A percentile compares a stretch with the other conserved stretches of the same genome.
Evolutionary conservation across 2,888 invertebrate genomes (phyloP).

Genomic region (Athrips mouffetella): DNA sequence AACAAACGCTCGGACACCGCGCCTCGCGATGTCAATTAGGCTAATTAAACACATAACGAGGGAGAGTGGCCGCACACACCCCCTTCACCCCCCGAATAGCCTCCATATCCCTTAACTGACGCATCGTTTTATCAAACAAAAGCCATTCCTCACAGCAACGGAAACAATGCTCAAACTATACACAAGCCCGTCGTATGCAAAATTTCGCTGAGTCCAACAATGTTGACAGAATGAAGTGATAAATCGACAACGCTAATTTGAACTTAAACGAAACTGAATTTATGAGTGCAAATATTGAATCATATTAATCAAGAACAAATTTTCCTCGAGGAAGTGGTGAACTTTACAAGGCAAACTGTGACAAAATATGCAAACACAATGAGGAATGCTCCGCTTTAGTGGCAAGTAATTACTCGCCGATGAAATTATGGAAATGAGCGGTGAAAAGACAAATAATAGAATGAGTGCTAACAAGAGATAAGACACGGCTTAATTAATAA

Average conservation of each 20-base stretch:
- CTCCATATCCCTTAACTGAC: slow-evolving; percentile 56
- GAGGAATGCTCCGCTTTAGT: slow-evolving; percentile 65
- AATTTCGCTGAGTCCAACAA: background rate
- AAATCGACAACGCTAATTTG: background rate
- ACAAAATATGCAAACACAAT: slow-evolving; percentile 72
- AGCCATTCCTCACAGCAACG: slow-evolving; percentile 52
- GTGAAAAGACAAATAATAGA: slow-evolving; percentile 78
- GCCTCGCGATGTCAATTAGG: slow-evolving; percentile 77
- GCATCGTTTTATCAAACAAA: slow-evolving; percentile 66
- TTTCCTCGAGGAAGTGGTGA: slow-evolving; percentile 42
- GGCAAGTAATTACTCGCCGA: slow-evolving; percentile 72
- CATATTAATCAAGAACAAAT: slow-evolving; percentile 37
- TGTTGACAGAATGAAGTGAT: background rate
- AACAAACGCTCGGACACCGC: slow-evolving; percentile 75
- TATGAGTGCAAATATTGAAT: slow-evolving; percentile 21
- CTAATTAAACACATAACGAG: slow-evolving; percentile 75
- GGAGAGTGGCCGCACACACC: slow-evolving; percentile 46
- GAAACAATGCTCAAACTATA: slow-evolving; percentile 48
- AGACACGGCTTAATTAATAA: slow-evolving; percentile 79
- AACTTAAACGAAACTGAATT: background rate
- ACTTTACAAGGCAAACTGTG: slow-evolving; percentile 59
- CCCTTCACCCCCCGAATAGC: slow-evolving; percentile 36
- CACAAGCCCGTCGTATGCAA: slow-evolving; percentile 24
- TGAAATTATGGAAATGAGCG: slow-evolving; percentile 78
- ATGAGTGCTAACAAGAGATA: slow-evolving; percentile 79